Base-by-base conservation (phyloP, 1,140 invertebrate species). In the Melanaphis sacchari region DNA sequence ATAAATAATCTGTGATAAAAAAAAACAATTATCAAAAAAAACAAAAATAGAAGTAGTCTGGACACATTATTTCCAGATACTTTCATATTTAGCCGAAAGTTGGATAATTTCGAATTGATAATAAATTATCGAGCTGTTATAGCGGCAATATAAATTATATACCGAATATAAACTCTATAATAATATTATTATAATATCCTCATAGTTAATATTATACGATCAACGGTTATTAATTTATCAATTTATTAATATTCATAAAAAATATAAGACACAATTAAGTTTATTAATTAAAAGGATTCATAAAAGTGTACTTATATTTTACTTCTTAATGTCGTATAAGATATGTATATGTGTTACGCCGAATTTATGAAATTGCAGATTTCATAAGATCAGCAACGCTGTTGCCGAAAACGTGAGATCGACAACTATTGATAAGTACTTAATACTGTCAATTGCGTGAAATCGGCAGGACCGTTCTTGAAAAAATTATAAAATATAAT, bases 51-150 rank as follows among this genome's bases (percentile, higher is more conserved):
- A 81, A 81, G 36, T 38, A 24, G 36, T 31, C 9, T 84, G 38
- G 84, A 43, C 84, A 43, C 41, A 85, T 85, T 43, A 85, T 85
- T 85, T 85, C 24, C 84, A 85, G 84, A 41, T 85, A 40, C 81
- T 84, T 40, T 26, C 24, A 24, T 84, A 84, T 40, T 41, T 84
- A 26, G 59, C 15, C 54, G 4, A n/a, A 66, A 66, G 59, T 66
- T 66, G 31, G 59, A 66, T 66, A 18, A 66, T n/a, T 66, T n/a
- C 31, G 15, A 66, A 66, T n/a, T 66, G 11, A 66, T 66, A n/a
- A 66, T 66, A n/a, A 66, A 66, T 66, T 66, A 66, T 66, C n/a
- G 31, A n/a, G 31, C 59, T 66, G 15, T n/a, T 59, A 66, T n/a
- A n/a, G 59, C 26, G 59, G 15, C 5, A 11, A 18, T 66, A 66